Percentiles rank a stretch among this genome's conserved stretches.
These are phyloP conservation scores for Triplophysa dalaica DNA, from an alignment of 2,113 vertebrate genomes.

Conservation along the genomic window DNA sequence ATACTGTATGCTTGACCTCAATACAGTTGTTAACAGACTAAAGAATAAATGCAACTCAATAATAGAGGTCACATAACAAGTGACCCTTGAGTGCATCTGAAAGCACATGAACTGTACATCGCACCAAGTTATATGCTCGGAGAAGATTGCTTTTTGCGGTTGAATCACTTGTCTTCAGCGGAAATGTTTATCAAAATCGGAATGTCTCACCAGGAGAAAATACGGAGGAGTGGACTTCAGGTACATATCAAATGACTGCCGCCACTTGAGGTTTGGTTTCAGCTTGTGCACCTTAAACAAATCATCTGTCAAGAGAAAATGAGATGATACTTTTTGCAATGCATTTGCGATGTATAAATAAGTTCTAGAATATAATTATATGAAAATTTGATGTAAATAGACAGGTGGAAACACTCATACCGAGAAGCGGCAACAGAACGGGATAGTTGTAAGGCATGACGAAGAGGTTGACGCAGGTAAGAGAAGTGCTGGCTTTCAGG, in stretches of 20 bases:
- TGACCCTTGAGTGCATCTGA: neutral
- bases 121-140: neutral
- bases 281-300: constrained; percentile 98
- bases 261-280: constrained; percentile 94
- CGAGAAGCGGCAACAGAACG: constrained; percentile 91
- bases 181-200: constrained; percentile 50
- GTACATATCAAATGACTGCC: constrained; percentile 96
- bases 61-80: constrained; percentile 12
- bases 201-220: constrained; percentile 87
- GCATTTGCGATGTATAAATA: neutral
- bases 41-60: constrained; percentile 19
- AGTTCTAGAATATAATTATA: no score
- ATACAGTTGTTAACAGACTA: constrained; percentile 35
- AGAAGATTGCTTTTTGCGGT: neutral
- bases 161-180: neutral
- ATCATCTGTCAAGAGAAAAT: constrained; percentile 79
- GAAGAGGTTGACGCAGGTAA: constrained; percentile 97
- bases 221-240: constrained; percentile 98
- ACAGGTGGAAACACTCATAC: constrained; percentile 67
- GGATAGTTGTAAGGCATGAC: constrained; percentile 99
- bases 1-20: constrained; percentile 21
- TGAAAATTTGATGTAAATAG: neutral
- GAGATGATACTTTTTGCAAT: neutral
- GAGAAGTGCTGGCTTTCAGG: constrained; percentile 94
- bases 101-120: neutral